Evolutionary conservation across 2,888 invertebrate species (phyloP).

Genomic region (Pachydiplax longipennis): DNA sequence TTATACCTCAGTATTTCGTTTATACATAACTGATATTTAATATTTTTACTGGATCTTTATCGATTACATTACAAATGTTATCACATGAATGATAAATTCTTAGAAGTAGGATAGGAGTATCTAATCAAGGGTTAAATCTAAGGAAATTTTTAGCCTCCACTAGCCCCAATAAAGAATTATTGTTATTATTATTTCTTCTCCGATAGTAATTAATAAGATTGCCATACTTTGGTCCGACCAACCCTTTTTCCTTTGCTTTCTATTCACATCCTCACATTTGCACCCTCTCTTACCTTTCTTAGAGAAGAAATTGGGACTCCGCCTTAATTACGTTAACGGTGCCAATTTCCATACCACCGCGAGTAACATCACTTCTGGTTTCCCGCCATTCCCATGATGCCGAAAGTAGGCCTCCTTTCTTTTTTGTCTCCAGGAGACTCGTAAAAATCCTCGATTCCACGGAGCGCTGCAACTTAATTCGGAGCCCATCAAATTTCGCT

Average conservation of each 20-base stretch:
- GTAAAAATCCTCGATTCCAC: neutral
- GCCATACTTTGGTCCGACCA: neutral
- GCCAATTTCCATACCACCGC: conserved; percentile 16
- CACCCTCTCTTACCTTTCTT: neutral
- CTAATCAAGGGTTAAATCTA: too few species aligned
- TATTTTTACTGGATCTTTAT: too few species aligned
- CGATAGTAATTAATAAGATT: too few species aligned
- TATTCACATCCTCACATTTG: neutral
- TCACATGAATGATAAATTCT: too few species aligned
- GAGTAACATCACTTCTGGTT: neutral
- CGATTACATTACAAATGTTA: too few species aligned
- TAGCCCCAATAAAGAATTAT: too few species aligned
- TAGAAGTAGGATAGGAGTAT: too few species aligned
- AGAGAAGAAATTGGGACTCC: neutral
- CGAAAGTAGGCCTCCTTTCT: neutral
- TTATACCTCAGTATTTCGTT: too few species aligned
- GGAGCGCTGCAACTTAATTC: neutral
- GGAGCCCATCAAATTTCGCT: neutral
- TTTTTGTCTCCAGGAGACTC: neutral
- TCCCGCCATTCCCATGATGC: neutral
- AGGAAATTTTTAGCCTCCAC: too few species aligned
- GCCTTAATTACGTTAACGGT: neutral
- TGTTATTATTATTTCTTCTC: too few species aligned
- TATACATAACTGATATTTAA: too few species aligned
- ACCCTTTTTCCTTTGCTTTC: neutral